phyloP scores from a whole-genome alignment of 2,113 vertebrate species.

The Collichthys lucidus region DNA sequence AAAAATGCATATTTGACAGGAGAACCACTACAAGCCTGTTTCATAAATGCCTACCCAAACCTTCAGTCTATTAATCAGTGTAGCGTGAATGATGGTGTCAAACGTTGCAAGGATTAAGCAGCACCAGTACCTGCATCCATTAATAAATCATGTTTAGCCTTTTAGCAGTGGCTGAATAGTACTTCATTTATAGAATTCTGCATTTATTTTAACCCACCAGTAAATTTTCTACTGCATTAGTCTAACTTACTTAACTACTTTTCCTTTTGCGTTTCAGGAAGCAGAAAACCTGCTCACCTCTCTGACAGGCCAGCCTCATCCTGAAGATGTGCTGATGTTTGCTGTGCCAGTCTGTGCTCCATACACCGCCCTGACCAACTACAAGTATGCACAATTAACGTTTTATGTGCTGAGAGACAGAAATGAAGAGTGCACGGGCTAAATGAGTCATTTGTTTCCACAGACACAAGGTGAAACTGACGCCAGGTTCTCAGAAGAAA shows the following conservation, averaged over 20 bases:
- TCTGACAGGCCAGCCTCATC: constrained; percentile 92
- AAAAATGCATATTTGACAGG: too few species aligned
- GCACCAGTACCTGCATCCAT: too few species aligned
- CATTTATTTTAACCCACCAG: neutral
- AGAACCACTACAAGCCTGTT: too few species aligned
- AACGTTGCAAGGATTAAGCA: too few species aligned
- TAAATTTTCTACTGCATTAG: too few species aligned
- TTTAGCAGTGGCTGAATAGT: neutral
- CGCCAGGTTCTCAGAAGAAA: constrained; percentile 96
- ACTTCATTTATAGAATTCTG: neutral
- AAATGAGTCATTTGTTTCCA: constrained; percentile 6
- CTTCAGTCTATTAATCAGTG: too few species aligned
- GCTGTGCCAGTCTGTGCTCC: constrained; percentile 94
- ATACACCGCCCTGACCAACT: constrained; percentile 91
- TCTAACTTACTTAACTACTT: neutral
- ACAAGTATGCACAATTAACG: constrained; percentile 86
- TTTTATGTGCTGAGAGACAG: neutral
- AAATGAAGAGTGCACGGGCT: neutral
- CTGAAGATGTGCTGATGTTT: constrained; percentile 92
- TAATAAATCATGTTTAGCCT: too few species aligned
- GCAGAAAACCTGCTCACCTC: constrained; percentile 88
- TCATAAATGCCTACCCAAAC: too few species aligned
- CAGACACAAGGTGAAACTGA: constrained; percentile 97
- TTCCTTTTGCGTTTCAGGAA: constrained; percentile 82
- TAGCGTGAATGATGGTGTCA: too few species aligned